Conservation (phyloP, 2,113 vertebrate genomes). For the Sebastes schlegelii region DNA sequence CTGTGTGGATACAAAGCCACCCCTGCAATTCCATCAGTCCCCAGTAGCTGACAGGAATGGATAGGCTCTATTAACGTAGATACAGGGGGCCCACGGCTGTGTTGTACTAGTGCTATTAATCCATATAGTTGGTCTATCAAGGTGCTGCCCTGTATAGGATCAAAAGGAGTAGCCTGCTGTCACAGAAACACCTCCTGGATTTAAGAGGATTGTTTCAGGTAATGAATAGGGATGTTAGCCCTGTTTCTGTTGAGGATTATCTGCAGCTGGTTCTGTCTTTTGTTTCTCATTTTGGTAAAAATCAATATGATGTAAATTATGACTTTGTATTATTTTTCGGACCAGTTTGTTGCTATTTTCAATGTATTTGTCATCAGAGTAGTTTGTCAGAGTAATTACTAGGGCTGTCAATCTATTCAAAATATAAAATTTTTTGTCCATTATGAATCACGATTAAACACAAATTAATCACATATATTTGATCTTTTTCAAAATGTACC, state of each 20-base stretch:
- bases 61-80: slow-evolving; percentile 86
- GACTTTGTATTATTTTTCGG: neutral
- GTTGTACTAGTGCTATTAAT: slow-evolving; percentile 87
- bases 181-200: slow-evolving; percentile 61
- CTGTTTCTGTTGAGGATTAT: neutral
- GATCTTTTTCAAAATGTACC: no score
- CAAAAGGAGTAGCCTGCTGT: slow-evolving; percentile 68
- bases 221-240: slow-evolving; percentile 32
- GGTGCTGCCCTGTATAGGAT: slow-evolving; percentile 66
- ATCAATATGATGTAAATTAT: neutral
- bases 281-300: neutral
- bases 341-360: neutral
- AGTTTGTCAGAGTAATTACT: neutral
- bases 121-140: slow-evolving; percentile 84
- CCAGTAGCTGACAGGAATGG: slow-evolving; percentile 86
- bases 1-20: slow-evolving; percentile 77
- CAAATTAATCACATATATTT: no score
- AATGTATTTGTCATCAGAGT: neutral
- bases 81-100: slow-evolving; percentile 79
- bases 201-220: slow-evolving; percentile 62
- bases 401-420: no score
- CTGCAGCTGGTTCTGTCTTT: neutral
- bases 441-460: no score
- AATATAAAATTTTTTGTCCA: no score
- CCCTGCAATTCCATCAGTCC: slow-evolving; percentile 83